phyloP scores from a whole-genome alignment of 2,797 vertebrate genomes.

The Paramormyrops hopkinsi region DNA sequence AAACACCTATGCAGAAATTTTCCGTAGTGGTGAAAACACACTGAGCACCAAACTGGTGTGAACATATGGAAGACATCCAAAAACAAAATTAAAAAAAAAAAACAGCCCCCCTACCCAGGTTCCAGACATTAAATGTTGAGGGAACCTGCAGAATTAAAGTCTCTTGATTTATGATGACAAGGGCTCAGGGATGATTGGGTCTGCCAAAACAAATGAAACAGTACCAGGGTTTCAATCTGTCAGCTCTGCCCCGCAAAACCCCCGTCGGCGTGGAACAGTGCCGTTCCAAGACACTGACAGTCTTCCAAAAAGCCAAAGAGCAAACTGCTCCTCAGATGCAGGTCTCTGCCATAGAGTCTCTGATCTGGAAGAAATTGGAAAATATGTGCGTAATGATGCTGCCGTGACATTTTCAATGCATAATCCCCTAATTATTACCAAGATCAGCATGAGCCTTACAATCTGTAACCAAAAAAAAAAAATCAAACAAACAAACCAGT shows the following conservation, averaged over 20 bases:
- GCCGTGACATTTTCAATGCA: neutral
- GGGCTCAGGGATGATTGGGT: constrained; percentile 20
- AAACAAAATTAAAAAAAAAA: neutral
- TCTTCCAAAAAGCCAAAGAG: constrained; percentile 12
- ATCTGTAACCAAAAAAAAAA: neutral
- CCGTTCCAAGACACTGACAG: constrained; percentile 9
- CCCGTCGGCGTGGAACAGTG: neutral
- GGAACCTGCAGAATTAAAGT: constrained; percentile 7
- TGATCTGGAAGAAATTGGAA: neutral
- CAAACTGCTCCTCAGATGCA: constrained; percentile 3
- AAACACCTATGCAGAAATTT: neutral
- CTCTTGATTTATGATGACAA: constrained; percentile 18
- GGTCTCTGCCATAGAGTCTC: neutral
- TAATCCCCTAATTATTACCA: neutral
- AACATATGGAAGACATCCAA: neutral
- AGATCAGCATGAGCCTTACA: neutral
- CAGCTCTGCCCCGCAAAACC: constrained; percentile 12
- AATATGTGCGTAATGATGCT: neutral
- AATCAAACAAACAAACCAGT: neutral
- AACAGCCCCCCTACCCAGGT: neutral
- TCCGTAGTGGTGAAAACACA: neutral
- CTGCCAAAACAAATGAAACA: constrained; percentile 26
- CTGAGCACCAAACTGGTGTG: neutral
- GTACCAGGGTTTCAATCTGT: constrained; percentile 17
- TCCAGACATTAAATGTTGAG: constrained; percentile 15